A percentile compares a stretch with the other conserved stretches of the same genome.
Conservation (phyloP, 2,888 invertebrate species). For the Drosophila niveifrons region DNA sequence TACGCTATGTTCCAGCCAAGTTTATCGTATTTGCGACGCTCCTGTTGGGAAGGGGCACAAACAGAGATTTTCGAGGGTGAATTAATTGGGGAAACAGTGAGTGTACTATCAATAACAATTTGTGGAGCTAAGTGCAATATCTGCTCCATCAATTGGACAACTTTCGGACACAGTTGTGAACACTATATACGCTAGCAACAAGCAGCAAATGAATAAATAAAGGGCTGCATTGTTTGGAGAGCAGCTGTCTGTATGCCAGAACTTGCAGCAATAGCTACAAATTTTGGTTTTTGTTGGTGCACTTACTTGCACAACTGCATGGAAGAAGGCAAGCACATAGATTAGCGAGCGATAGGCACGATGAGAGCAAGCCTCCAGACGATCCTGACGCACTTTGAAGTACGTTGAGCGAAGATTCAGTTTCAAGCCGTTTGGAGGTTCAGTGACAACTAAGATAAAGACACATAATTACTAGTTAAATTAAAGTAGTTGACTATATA, state of each 20-base stretch:
- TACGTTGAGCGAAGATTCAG: slow-evolving; percentile 95
- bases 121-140: slow-evolving; percentile 40
- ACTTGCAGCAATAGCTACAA: slow-evolving; percentile 44
- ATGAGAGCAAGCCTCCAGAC: slow-evolving; percentile 91
- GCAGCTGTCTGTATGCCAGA: slow-evolving; percentile 23
- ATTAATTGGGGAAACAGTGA: slow-evolving; percentile 43
- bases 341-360: slow-evolving; percentile 92
- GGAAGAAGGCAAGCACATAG: slow-evolving; percentile 96
- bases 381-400: slow-evolving; percentile 92
- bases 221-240: slow-evolving; percentile 39
- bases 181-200: slow-evolving; percentile 61
- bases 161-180: slow-evolving; percentile 61
- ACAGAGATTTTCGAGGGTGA: not conserved
- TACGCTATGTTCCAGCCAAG: slow-evolving; percentile 97
- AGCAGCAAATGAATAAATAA: slow-evolving; percentile 76
- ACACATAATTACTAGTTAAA: not conserved
- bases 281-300: slow-evolving; percentile 21
- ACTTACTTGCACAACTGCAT: slow-evolving; percentile 94
- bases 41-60: slow-evolving; percentile 85
- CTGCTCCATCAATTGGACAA: slow-evolving; percentile 60
- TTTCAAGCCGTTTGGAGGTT: slow-evolving; percentile 96
- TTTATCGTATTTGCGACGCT: slow-evolving; percentile 96
- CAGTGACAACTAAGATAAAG: slow-evolving; percentile 91
- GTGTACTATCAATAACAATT: slow-evolving; percentile 72
- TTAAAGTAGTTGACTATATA: not conserved